These are phyloP conservation scores for Eutrigla gurnardus DNA, from an alignment of 2,797 vertebrate species.

Conservation along the genomic window DNA sequence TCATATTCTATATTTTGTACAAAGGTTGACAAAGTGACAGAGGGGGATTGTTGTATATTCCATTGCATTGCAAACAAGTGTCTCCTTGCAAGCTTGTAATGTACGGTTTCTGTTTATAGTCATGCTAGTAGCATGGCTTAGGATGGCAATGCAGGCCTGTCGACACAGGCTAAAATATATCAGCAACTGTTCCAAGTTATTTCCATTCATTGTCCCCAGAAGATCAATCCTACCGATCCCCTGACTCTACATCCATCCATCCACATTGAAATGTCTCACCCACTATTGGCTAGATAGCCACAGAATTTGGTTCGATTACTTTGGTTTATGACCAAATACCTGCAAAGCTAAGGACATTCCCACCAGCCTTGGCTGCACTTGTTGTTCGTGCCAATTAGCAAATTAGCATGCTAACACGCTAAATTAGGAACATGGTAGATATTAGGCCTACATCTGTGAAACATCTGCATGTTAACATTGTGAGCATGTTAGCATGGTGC, in stretches of 20 bases:
- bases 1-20: slow-evolving; percentile 18
- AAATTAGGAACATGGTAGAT: not conserved
- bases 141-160: not conserved
- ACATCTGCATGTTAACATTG: not conserved
- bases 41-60: not conserved
- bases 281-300: not conserved
- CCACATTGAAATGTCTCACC: not conserved
- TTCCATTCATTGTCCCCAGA: not conserved
- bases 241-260: not conserved
- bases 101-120: no score
- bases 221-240: not conserved
- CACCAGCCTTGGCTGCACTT: not conserved
- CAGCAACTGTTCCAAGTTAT: not conserved
- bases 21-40: slow-evolving; percentile 21
- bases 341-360: not conserved
- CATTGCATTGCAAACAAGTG: not conserved
- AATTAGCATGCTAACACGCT: not conserved
- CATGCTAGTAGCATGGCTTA: not conserved
- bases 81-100: no score
- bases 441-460: not conserved
- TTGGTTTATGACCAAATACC: not conserved
- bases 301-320: not conserved
- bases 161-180: not conserved
- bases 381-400: not conserved
- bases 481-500: not conserved